A percentile compares a stretch with the other conserved stretches of the same genome.
Conservation (phyloP, 2,797 vertebrate species). For the Gallinago stenura region DNA sequence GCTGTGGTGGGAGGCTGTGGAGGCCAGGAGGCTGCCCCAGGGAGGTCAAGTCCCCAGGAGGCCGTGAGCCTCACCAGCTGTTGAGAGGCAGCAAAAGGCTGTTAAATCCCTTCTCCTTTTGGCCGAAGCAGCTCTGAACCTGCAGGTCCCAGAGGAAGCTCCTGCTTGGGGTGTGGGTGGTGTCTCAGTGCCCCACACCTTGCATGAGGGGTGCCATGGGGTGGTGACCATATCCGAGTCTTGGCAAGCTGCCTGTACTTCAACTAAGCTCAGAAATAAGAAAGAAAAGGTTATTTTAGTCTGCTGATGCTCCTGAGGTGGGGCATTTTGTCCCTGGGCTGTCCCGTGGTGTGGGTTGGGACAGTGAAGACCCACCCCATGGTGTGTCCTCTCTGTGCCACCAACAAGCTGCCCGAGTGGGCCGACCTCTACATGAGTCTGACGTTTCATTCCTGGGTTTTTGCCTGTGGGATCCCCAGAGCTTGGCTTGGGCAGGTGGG, state of each 20-base stretch:
- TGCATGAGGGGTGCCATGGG: background rate
- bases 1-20: background rate
- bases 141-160: background rate
- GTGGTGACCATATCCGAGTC: too few species aligned
- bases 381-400: background rate
- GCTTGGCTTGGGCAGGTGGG: too few species aligned
- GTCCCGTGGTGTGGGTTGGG: fast-evolving
- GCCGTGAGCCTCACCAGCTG: background rate
- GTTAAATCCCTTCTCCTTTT: background rate
- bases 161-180: background rate
- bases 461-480: background rate
- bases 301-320: background rate
- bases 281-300: background rate
- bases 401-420: too few species aligned
- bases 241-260: background rate
- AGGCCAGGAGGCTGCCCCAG: background rate
- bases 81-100: background rate
- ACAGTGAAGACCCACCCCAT: background rate
- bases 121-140: background rate
- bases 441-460: background rate
- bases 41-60: background rate
- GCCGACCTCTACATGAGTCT: background rate
- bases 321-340: background rate
- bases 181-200: background rate
- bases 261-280: background rate